A percentile compares a stretch with the other conserved stretches of the same genome.
phyloP scores from a whole-genome alignment of 2,888 invertebrate genomes.

The Catonia carolina region DNA sequence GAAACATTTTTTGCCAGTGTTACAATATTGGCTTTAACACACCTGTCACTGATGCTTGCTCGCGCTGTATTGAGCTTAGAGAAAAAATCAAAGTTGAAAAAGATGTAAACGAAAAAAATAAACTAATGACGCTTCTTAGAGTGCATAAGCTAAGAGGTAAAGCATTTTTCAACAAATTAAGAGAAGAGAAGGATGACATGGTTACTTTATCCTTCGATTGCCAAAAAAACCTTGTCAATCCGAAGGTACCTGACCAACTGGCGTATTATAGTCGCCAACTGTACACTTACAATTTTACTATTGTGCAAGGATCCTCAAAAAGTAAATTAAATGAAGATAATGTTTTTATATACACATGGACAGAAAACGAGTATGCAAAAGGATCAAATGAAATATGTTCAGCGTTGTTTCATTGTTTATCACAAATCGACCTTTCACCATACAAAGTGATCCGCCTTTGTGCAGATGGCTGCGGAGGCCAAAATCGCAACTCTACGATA shows the following conservation, averaged over 20 bases:
- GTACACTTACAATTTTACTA: slow-evolving; percentile 19
- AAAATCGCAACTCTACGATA: slow-evolving; percentile 16
- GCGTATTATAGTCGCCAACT: slow-evolving; percentile 19
- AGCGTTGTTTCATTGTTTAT: slow-evolving; percentile 14
- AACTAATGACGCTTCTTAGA: slow-evolving; percentile 18
- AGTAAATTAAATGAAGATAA: slow-evolving; percentile 19
- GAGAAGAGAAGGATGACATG: slow-evolving; percentile 18
- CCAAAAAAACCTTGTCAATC: slow-evolving; percentile 28
- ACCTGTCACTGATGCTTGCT: slow-evolving; percentile 18
- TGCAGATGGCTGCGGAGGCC: slow-evolving; percentile 23
- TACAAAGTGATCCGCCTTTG: slow-evolving; percentile 12
- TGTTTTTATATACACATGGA: slow-evolving; percentile 7
- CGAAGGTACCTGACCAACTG: slow-evolving; percentile 31
- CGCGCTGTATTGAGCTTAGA: slow-evolving; percentile 11
- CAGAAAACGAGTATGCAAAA: slow-evolving; percentile 13
- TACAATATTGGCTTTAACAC: slow-evolving; percentile 18
- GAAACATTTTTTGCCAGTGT: slow-evolving; percentile 17
- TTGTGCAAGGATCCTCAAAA: slow-evolving; percentile 14
- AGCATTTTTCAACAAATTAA: slow-evolving; percentile 17
- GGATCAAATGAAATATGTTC: slow-evolving; percentile 18
- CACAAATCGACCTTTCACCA: slow-evolving; percentile 4
- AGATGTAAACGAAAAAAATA: slow-evolving; percentile 1
- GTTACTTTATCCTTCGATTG: slow-evolving; percentile 18
- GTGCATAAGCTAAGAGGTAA: slow-evolving; percentile 21
- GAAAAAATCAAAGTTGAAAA: slow-evolving; percentile 19